phyloP scores from a whole-genome alignment of 2,888 invertebrate species.

The Himalopsyche japonica region DNA sequence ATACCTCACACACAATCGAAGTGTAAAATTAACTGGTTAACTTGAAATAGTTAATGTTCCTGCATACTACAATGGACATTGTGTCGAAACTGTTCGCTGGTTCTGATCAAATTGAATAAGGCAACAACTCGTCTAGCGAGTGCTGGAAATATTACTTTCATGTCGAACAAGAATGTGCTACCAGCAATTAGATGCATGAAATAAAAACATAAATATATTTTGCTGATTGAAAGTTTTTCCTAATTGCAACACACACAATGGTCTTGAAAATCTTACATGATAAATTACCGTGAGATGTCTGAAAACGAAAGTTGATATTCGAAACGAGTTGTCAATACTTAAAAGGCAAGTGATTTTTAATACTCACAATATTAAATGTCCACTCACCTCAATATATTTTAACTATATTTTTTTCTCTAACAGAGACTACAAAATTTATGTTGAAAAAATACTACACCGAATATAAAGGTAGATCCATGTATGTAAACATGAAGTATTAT shows the following conservation, averaged over 20 bases:
- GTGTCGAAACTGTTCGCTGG: background rate
- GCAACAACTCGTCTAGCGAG: background rate
- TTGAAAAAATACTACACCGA: too few species aligned
- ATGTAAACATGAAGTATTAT: too few species aligned
- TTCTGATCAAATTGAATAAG: background rate
- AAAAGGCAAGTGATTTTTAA: too few species aligned
- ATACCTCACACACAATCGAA: background rate
- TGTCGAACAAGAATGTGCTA: background rate
- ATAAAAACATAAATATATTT: background rate
- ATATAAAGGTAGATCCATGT: too few species aligned
- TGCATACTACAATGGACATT: background rate
- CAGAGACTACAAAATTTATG: too few species aligned
- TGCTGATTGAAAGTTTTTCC: background rate
- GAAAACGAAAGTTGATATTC: background rate
- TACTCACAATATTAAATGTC: too few species aligned
- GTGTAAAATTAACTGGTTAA: background rate
- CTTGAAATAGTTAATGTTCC: background rate
- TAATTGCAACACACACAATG: background rate
- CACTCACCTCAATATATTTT: too few species aligned
- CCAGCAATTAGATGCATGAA: background rate
- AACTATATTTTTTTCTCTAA: too few species aligned
- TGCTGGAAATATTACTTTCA: background rate
- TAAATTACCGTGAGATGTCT: background rate
- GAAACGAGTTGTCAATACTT: too few species aligned
- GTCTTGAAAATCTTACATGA: background rate